Evolutionary conservation across 1,140 invertebrate genomes (phyloP), one percentile per base, ranked within the genome.

Genomic region (Drosophila arawakana): DNA sequence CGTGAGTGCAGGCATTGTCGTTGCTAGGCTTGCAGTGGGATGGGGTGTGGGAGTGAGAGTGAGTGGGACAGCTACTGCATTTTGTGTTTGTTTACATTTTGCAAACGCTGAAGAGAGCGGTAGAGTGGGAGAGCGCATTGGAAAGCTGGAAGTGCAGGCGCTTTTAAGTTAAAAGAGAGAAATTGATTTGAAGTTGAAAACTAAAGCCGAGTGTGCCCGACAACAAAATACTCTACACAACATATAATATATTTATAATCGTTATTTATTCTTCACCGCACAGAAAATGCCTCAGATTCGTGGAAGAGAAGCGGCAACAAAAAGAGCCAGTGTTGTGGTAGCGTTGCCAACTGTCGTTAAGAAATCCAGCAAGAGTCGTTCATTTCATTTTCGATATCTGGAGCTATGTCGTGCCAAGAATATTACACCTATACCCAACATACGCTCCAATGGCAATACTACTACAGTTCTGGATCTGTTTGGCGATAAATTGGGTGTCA

Each of bases 401-500:
- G 90, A 91, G 59, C 72, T 92, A 0, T 92, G 91, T 62, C 86
- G 91, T 0, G 75, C 89, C 13, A 92, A 91, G 71, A 92, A 92
- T 75, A 39, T 83, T 34, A 69, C 78, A 11, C 91, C 91, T 0
- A 47, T 91, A 15, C 54, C 80, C 1, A 83, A 91, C 2, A 80
- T 92, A 8, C 86, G 84, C 11, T 75, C 89, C 1, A 93, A 93
- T 68, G 86, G 89, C 4, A 93, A 93, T 73, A 88, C 86, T 41
- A 92, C 91, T 39, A 92, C 89, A 2, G 70, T 91, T 2, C 80
- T 95, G 37, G 94, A 95, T 59, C 94, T 95, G 49, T 93, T 92
- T 25, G 94, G 93, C 8, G 95, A 96, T 80, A 93, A 94, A 37
- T 88, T 96, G 21, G 95, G 94, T 59, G 92, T 94, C 58, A 94